Evolutionary conservation across 2,888 invertebrate genomes (phyloP), one percentile per base, ranked within the genome.

Genomic region (Cheilosia urbana): DNA sequence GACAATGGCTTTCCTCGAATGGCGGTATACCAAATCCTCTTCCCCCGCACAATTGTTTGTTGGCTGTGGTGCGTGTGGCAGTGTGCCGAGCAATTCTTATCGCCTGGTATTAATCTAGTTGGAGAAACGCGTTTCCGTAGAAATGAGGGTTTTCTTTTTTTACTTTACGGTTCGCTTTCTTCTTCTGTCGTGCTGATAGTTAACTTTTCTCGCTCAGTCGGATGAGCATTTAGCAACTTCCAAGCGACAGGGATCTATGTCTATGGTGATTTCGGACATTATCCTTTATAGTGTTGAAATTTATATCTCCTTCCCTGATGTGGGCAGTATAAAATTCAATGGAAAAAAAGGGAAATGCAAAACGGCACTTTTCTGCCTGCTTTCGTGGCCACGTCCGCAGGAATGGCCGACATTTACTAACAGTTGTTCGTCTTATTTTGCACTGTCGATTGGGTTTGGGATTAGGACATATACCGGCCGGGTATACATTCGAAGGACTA

Each of bases 211-310:
- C 47, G 11, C 47, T 37, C 55, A n/a, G 4, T 45, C 30, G 19
- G 19, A 19, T 30, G 11, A 62, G 55, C 63, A 58, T 27, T 75
- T 57, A 73, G 60, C 34, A 21, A 51, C 21, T 45, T 45, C 37
- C 58, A 21, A 17, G 51, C 37, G 37, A 37, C 51, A 45, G 57
- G 65, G 79, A 71, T 75, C 53, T 45, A 55, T 40, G 68, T 47
- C 47, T 57, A 60, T 60, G 73, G 63, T 58, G 65, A 75, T 75
- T 71, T 75, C 27, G 79, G 53, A 75, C 75, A 75, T 75, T 84
- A 84, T 79, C 75, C 79, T 71, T 75, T 76, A 51, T 51, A 66
- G 69, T 75, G 75, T 80, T 79, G 75, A 76, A 84, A 84, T 75
- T 75, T 84, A 84, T 84, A 72, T 58, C 42, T 63, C 58, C 63